Percentiles rank a stretch among this genome's conserved stretches.
phyloP scores from a whole-genome alignment of 2,888 invertebrate species.

The Acanthacorydalis orientalis region DNA sequence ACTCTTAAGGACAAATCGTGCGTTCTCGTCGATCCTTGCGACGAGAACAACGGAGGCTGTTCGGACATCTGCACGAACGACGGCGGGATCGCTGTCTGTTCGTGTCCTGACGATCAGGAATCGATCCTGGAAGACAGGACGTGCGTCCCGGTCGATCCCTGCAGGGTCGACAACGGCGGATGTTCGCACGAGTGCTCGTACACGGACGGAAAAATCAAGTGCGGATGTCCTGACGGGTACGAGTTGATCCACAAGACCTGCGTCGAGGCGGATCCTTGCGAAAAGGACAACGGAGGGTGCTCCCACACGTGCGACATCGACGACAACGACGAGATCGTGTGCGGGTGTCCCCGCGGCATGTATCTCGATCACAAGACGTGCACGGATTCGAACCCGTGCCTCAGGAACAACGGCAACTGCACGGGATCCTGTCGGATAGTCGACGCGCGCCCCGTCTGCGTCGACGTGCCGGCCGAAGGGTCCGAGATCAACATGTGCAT shows the following conservation, averaged over 20 bases:
- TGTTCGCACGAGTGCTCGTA: conserved; percentile 27
- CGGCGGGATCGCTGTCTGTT: conserved; percentile 9
- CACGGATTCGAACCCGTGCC: background rate
- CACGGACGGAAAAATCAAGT: conserved; percentile 16
- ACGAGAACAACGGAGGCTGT: conserved; percentile 12
- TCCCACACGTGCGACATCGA: conserved; percentile 29
- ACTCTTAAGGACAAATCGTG: conserved; percentile 17
- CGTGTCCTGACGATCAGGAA: background rate
- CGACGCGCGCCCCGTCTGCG: too few relatives aligned
- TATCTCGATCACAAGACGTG: conserved; percentile 3
- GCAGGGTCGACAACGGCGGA: conserved; percentile 15
- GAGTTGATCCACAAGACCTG: conserved; percentile 17
- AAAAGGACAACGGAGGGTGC: conserved; percentile 30
- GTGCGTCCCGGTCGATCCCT: conserved; percentile 14
- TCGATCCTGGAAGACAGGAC: conserved; percentile 18
- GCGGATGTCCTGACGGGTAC: conserved; percentile 30
- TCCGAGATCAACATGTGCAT: background rate
- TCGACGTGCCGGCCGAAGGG: too few relatives aligned
- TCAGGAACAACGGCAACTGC: background rate
- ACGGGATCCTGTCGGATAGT: too few relatives aligned
- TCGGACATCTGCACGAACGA: conserved; percentile 18
- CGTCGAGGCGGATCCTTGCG: conserved; percentile 31
- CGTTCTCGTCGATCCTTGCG: conserved; percentile 17
- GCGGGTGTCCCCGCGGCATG: conserved; percentile 31
- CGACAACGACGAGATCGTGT: conserved; percentile 21